A percentile compares a stretch with the other conserved stretches of the same genome.
phyloP scores from a whole-genome alignment of 1,140 invertebrate species.

The Calycopis cecrops region DNA sequence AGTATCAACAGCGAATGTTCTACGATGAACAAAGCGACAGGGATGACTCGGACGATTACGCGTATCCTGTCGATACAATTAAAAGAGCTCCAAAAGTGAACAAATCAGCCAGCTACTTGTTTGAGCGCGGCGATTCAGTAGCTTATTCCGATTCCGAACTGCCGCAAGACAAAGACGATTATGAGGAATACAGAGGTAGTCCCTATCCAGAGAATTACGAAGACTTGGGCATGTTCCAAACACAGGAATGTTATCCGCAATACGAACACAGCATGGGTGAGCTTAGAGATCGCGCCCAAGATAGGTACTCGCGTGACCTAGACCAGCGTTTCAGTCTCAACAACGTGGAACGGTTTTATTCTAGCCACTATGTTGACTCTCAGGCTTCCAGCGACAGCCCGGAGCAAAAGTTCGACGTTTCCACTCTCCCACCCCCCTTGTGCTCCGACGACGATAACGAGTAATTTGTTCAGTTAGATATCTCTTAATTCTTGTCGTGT shows the following conservation, averaged over 20 bases:
- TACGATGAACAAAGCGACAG: slow-evolving; percentile 63
- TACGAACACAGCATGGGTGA: slow-evolving; percentile 55
- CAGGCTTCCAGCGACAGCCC: slow-evolving; percentile 75
- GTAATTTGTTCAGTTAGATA: slow-evolving; percentile 26
- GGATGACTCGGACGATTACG: slow-evolving; percentile 69
- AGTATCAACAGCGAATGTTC: slow-evolving; percentile 44
- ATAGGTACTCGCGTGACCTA: slow-evolving; percentile 52
- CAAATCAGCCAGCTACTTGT: slow-evolving; percentile 60
- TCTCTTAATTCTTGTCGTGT: too few relatives aligned
- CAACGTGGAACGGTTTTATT: slow-evolving; percentile 67
- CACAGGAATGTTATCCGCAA: slow-evolving; percentile 71
- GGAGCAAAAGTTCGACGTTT: slow-evolving; percentile 81
- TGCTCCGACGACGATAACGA: slow-evolving; percentile 80
- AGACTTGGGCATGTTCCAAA: slow-evolving; percentile 67
- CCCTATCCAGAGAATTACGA: slow-evolving; percentile 69
- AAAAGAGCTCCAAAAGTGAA: slow-evolving; percentile 68
- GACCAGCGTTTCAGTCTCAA: slow-evolving; percentile 66
- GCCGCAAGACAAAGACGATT: slow-evolving; percentile 62
- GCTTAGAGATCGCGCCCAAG: slow-evolving; percentile 33
- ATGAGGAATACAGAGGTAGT: slow-evolving; percentile 59
- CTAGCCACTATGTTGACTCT: slow-evolving; percentile 67
- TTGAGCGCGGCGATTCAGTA: slow-evolving; percentile 62
- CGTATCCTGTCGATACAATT: slow-evolving; percentile 70
- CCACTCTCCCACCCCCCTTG: slow-evolving; percentile 80
- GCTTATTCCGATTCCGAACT: slow-evolving; percentile 66